phyloP scores from a whole-genome alignment of 1,140 invertebrate genomes.

The Drosophila aff. region DNA sequence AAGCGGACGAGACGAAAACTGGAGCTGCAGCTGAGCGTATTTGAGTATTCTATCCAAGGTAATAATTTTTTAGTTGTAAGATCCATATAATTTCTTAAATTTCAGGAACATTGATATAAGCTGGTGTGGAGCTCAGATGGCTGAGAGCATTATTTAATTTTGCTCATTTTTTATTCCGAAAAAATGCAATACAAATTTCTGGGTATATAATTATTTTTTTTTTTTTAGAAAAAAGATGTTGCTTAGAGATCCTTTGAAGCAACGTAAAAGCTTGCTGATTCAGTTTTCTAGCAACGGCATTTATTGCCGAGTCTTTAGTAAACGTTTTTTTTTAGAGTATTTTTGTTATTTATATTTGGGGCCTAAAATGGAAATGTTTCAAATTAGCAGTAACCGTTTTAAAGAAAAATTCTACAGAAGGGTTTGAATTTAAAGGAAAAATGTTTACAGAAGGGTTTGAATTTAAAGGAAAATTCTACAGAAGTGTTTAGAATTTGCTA shows the following conservation, averaged over 20 bases:
- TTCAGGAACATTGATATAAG: neutral
- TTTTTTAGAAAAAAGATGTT: slow-evolving; percentile 43
- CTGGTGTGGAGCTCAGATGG: neutral
- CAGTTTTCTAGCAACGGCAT: slow-evolving; percentile 63
- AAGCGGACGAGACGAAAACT: neutral
- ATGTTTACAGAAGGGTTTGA: neutral
- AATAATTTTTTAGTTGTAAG: slow-evolving; percentile 9
- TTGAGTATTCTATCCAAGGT: slow-evolving; percentile 18
- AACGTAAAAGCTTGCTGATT: slow-evolving; percentile 69
- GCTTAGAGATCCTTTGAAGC: slow-evolving; percentile 33
- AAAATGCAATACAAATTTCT: no score
- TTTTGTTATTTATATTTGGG: neutral
- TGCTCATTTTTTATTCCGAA: neutral
- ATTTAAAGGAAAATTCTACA: neutral
- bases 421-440: no score
- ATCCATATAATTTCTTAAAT: neutral
- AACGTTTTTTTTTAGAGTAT: neutral
- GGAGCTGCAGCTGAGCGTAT: neutral
- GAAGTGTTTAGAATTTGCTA: neutral
- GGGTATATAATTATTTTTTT: neutral
- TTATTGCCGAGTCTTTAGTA: slow-evolving; percentile 61
- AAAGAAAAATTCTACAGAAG: neutral
- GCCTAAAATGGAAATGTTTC: no score
- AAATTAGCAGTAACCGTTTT: neutral
- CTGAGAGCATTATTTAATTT: slow-evolving; percentile 7